Conservation (phyloP, 2,113 vertebrate species). For the Falco punctatus region DNA sequence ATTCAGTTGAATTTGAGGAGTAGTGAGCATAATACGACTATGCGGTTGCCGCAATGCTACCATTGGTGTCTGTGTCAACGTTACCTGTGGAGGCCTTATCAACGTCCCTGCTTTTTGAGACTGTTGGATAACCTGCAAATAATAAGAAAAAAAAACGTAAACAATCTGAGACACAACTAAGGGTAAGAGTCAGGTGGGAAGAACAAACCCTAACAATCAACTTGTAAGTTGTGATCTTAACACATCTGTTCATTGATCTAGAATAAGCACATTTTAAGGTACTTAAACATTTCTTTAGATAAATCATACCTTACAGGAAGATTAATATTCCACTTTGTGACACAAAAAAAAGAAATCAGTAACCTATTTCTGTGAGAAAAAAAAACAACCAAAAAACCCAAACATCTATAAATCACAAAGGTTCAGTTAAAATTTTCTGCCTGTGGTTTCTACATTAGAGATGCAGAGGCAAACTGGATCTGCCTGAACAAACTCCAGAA, state of each 20-base stretch:
- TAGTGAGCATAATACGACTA: constrained; percentile 87
- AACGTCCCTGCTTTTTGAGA: constrained; percentile 88
- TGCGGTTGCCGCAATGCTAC: constrained; percentile 89
- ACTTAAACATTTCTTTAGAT: not conserved
- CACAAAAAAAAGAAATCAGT: not conserved
- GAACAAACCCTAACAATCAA: not conserved
- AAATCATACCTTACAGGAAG: not conserved
- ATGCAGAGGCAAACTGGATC: not conserved
- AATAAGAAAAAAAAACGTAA: not conserved
- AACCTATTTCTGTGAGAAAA: not conserved
- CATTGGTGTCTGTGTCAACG: constrained; percentile 87
- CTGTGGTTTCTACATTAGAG: not conserved
- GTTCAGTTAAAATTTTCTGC: not conserved
- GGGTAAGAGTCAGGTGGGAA: not conserved
- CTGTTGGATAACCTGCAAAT: constrained; percentile 84
- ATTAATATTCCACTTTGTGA: not conserved
- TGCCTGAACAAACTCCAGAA: not conserved
- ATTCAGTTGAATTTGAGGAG: constrained; percentile 85
- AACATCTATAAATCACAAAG: not conserved
- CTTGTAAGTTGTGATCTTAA: not conserved
- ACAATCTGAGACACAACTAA: not conserved
- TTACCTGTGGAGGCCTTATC: constrained; percentile 90
- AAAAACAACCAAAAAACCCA: not conserved
- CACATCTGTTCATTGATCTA: not conserved
- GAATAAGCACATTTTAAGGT: not conserved